Conservation (phyloP, 2,113 vertebrate species). For the Dromiciops gliroides region DNA sequence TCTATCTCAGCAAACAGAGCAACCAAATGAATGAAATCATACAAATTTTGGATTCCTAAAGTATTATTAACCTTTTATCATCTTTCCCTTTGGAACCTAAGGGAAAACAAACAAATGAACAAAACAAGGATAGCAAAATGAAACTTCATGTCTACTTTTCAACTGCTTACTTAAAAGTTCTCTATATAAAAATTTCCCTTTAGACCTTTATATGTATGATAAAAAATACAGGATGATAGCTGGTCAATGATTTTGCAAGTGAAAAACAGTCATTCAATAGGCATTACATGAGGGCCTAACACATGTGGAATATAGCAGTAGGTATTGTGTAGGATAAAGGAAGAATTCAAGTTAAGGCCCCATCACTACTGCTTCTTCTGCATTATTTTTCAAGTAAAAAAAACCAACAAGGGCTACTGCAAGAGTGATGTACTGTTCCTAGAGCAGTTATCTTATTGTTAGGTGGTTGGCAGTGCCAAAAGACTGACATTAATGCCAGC, state of each 20-base stretch:
- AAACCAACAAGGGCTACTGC: background rate
- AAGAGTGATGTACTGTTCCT: background rate
- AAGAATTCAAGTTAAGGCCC: background rate
- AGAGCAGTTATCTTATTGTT: slow-evolving; percentile 27
- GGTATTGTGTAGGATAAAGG: background rate
- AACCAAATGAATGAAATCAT: background rate
- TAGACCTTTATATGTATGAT: background rate
- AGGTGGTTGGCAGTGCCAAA: slow-evolving; percentile 40
- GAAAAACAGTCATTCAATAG: background rate
- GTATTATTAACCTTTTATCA: background rate
- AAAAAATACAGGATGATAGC: background rate
- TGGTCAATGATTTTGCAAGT: background rate
- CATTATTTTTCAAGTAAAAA: background rate
- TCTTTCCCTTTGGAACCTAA: background rate
- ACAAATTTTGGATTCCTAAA: background rate
- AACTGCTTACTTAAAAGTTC: background rate
- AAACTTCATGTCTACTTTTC: background rate
- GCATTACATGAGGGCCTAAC: background rate
- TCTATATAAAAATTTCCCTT: background rate
- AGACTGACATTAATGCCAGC: background rate
- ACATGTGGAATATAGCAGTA: background rate
- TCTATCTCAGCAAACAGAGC: background rate
- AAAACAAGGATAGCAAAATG: background rate
- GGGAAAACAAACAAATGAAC: background rate
- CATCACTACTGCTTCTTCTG: background rate